Evolutionary conservation across 2,888 invertebrate genomes (phyloP).

Genomic region (Leptinotarsa haldemani): DNA sequence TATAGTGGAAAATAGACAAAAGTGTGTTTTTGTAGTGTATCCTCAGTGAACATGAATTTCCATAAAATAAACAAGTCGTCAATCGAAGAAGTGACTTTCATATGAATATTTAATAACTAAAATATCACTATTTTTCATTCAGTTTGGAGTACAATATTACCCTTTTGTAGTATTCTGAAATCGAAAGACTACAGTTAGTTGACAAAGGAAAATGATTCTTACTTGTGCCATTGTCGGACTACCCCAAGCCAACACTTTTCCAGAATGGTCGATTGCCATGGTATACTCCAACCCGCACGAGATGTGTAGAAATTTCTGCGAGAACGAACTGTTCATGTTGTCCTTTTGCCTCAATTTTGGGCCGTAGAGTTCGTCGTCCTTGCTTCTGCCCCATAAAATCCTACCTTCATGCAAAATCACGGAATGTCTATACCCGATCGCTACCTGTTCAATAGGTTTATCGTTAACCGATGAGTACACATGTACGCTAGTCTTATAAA

Average conservation of each 20-base stretch:
- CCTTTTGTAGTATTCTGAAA: too few relatives aligned
- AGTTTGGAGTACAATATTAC: too few relatives aligned
- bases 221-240: constrained; percentile 77
- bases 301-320: constrained; percentile 65
- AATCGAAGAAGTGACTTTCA: too few relatives aligned
- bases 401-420: constrained; percentile 58
- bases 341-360: constrained; percentile 68
- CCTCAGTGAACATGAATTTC: too few relatives aligned
- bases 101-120: too few relatives aligned
- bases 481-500: constrained; percentile 62
- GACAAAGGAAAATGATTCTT: constrained; percentile 37
- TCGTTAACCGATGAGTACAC: constrained; percentile 58
- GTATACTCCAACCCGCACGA: constrained; percentile 84
- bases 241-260: constrained; percentile 81
- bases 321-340: constrained; percentile 54
- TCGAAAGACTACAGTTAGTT: too few relatives aligned
- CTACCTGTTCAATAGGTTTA: constrained; percentile 54
- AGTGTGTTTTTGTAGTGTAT: too few relatives aligned
- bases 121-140: too few relatives aligned
- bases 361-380: constrained; percentile 89
- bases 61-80: too few relatives aligned
- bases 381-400: constrained; percentile 83
- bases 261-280: constrained; percentile 74
- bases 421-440: constrained; percentile 88
- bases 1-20: too few relatives aligned